phyloP scores from a whole-genome alignment of 1,140 invertebrate species.

The Drosophila ohnishii region DNA sequence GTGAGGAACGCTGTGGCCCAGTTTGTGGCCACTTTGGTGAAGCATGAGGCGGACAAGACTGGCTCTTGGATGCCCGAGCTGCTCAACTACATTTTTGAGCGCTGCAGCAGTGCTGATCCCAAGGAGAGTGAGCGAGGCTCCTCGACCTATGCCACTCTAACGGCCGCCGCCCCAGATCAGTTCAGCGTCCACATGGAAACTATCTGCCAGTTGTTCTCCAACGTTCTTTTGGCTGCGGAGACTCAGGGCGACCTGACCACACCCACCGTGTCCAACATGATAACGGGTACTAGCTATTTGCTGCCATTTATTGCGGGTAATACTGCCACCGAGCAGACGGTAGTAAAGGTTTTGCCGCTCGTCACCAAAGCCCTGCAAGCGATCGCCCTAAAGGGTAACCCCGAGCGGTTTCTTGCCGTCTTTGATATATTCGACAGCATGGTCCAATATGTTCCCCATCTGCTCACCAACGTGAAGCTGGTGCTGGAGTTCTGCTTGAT shows the following conservation, averaged over 20 bases:
- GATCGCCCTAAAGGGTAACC: slow-evolving; percentile 85
- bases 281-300: slow-evolving; percentile 65
- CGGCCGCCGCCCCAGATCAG: slow-evolving; percentile 77
- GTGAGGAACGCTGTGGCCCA: slow-evolving; percentile 87
- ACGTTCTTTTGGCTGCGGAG: slow-evolving; percentile 58
- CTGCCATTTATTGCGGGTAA: slow-evolving; percentile 73
- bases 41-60: slow-evolving; percentile 87
- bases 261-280: slow-evolving; percentile 67
- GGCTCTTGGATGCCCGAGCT: slow-evolving; percentile 87
- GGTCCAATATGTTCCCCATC: slow-evolving; percentile 86
- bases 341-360: slow-evolving; percentile 86
- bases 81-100: slow-evolving; percentile 86
- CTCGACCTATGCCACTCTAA: slow-evolving; percentile 72
- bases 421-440: slow-evolving; percentile 90
- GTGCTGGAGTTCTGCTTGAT: slow-evolving; percentile 88
- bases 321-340: slow-evolving; percentile 83
- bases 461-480: slow-evolving; percentile 86
- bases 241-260: slow-evolving; percentile 60
- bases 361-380: slow-evolving; percentile 86
- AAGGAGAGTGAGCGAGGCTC: slow-evolving; percentile 76
- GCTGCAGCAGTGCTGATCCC: slow-evolving; percentile 61
- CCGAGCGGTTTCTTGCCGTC: slow-evolving; percentile 85
- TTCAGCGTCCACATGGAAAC: slow-evolving; percentile 75
- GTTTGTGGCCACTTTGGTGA: slow-evolving; percentile 87
- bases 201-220: slow-evolving; percentile 68